phyloP scores from a whole-genome alignment of 2,113 vertebrate species.

The Tretioscincus oriximinensis region DNA sequence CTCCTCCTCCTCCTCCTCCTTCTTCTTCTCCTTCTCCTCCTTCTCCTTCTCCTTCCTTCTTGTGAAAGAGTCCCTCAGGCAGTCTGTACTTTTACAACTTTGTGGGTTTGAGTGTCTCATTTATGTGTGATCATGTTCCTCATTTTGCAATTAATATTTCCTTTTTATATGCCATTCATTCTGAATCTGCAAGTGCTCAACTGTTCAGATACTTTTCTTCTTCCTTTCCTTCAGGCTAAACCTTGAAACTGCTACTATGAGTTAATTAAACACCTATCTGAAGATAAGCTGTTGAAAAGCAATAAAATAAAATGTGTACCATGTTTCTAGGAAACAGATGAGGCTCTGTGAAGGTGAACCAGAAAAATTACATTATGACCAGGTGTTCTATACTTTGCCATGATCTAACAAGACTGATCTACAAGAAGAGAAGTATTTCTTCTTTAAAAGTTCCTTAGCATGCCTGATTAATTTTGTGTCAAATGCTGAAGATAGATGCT shows the following conservation, averaged over 20 bases:
- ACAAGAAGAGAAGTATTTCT: not conserved
- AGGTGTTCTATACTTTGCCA: conserved; percentile 16
- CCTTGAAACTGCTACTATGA: conserved; percentile 51
- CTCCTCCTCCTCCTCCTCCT: too few relatives aligned
- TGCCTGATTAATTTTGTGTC: not conserved
- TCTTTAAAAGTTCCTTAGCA: not conserved
- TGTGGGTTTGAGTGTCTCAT: not conserved
- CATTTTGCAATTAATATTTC: conserved; percentile 47
- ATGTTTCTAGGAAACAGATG: conserved; percentile 32
- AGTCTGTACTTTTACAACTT: conserved; percentile 34
- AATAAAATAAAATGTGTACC: conserved; percentile 52
- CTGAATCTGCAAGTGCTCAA: conserved; percentile 36
- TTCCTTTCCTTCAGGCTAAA: conserved; percentile 60
- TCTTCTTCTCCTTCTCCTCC: too few relatives aligned
- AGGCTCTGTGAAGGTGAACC: conserved; percentile 42
- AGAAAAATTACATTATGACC: conserved; percentile 18
- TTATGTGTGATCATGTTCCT: conserved; percentile 19
- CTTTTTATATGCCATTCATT: conserved; percentile 35
- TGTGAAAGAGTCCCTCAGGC: not conserved
- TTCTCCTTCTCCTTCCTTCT: too few relatives aligned
- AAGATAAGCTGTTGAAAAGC: conserved; percentile 58
- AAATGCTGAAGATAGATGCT: not conserved
- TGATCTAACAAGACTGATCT: not conserved
- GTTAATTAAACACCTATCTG: conserved; percentile 73
- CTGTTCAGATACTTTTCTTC: conserved; percentile 32